A percentile compares a stretch with the other conserved stretches of the same genome.
phyloP scores from a whole-genome alignment of 2,888 invertebrate genomes.

The Peribatodes rhomboidaria region DNA sequence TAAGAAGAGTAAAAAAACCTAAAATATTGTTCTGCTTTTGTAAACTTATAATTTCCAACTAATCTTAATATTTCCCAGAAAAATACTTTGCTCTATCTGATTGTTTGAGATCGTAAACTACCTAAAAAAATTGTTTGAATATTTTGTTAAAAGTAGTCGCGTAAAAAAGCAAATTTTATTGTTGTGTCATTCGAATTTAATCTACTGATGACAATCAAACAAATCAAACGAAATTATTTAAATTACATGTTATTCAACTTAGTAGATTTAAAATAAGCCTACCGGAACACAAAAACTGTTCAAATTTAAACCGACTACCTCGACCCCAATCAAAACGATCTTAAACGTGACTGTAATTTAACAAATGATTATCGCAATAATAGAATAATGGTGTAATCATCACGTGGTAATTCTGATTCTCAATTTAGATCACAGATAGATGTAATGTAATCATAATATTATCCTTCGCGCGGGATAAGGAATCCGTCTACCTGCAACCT shows the following conservation, averaged over 20 bases:
- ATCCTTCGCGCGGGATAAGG: conserved; percentile 4
- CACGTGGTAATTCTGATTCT: conserved; percentile 25
- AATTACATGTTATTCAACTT: background rate
- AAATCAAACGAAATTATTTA: background rate
- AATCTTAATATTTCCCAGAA: too few relatives aligned
- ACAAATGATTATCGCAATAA: conserved; percentile 2
- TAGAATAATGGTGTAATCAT: conserved; percentile 24
- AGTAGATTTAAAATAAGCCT: conserved; percentile 4
- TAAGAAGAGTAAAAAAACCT: too few relatives aligned
- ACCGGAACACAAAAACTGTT: conserved; percentile 18
- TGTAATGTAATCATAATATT: background rate
- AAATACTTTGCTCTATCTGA: too few relatives aligned
- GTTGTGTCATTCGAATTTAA: background rate
- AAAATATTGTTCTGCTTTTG: too few relatives aligned
- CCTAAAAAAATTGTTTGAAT: too few relatives aligned
- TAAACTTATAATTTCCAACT: too few relatives aligned
- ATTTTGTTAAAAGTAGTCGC: background rate
- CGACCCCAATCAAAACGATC: conserved; percentile 13
- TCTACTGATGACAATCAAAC: background rate
- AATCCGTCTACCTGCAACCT: too few relatives aligned
- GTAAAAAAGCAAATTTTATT: background rate
- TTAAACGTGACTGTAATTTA: conserved; percentile 28
- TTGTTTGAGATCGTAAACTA: too few relatives aligned
- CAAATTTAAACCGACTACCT: conserved; percentile 14
- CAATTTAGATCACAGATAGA: conserved; percentile 35